A percentile compares a stretch with the other conserved stretches of the same genome.
Evolutionary conservation across 2,888 invertebrate genomes (phyloP).

Genomic region (Drosophila rubida): DNA sequence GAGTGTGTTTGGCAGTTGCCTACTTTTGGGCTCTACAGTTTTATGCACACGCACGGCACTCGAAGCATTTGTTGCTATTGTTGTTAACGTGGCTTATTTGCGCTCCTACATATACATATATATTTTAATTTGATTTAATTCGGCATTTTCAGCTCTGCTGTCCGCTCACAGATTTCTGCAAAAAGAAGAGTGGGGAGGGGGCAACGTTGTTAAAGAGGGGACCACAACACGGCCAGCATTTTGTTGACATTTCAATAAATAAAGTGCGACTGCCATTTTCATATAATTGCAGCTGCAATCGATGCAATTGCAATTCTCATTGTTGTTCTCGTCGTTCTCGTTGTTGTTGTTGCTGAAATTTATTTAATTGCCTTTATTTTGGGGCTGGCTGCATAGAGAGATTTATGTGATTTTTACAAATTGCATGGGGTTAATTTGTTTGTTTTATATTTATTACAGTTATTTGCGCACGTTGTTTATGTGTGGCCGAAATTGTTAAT

Average conservation of each 20-base stretch:
- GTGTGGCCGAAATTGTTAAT: slow-evolving; percentile 58
- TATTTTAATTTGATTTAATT: slow-evolving; percentile 58
- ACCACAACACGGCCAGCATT: slow-evolving; percentile 31
- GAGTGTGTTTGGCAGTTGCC: slow-evolving; percentile 31
- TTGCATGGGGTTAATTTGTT: slow-evolving; percentile 76
- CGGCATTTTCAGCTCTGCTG: slow-evolving; percentile 44
- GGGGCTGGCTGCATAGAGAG: slow-evolving; percentile 39
- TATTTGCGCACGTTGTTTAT: slow-evolving; percentile 61
- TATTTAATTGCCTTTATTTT: slow-evolving; percentile 74
- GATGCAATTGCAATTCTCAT: slow-evolving; percentile 20
- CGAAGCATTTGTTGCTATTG: slow-evolving; percentile 14
- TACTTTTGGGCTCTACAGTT: slow-evolving; percentile 37
- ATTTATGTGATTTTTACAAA: slow-evolving; percentile 68
- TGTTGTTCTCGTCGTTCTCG: slow-evolving; percentile 21
- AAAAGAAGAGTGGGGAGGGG: slow-evolving; percentile 10
- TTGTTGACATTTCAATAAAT: slow-evolving; percentile 73
- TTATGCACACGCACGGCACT: slow-evolving; percentile 31
- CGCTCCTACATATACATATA: too few species aligned
- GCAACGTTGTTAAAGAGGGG: not conserved
- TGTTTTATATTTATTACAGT: slow-evolving; percentile 63
- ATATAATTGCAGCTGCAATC: slow-evolving; percentile 47
- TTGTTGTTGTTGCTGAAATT: slow-evolving; percentile 53
- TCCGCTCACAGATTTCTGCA: slow-evolving; percentile 40
- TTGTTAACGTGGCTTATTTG: slow-evolving; percentile 35
- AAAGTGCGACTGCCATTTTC: slow-evolving; percentile 46